These are phyloP conservation scores for Lordiphosa stackelbergi DNA, from an alignment of 1,140 invertebrate genomes.

Conservation along the genomic window DNA sequence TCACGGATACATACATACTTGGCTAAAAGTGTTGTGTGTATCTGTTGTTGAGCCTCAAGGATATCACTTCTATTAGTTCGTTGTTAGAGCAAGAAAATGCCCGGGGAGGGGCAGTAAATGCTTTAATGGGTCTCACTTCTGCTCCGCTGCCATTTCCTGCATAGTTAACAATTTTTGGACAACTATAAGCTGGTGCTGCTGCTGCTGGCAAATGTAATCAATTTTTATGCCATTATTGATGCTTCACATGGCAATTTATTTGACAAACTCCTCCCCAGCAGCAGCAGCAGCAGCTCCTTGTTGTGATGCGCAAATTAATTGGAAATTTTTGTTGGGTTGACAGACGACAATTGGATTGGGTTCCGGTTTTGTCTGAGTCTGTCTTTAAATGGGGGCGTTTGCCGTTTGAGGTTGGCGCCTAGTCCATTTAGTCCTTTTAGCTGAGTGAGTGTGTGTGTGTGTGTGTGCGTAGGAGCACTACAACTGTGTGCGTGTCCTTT, in stretches of 20 bases:
- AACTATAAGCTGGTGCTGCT: conserved; percentile 38
- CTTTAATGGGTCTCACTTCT: conserved; percentile 11
- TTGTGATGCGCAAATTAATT: conserved; percentile 64
- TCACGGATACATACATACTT: conserved; percentile 19
- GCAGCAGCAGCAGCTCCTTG: too few species aligned
- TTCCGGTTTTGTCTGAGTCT: conserved; percentile 50
- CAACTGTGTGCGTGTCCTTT: conserved; percentile 36
- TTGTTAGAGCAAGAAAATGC: conserved; percentile 41
- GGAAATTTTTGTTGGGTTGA: conserved; percentile 57
- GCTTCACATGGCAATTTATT: conserved; percentile 60
- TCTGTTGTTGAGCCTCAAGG: conserved; percentile 48
- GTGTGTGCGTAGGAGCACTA: conserved; percentile 4
- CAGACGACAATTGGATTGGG: conserved; percentile 36
- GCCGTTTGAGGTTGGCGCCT: conserved; percentile 50
- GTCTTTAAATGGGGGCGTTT: conserved; percentile 61
- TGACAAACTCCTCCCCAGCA: conserved; percentile 4
- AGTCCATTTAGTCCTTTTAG: conserved; percentile 8
- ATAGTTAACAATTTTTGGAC: conserved; percentile 32
- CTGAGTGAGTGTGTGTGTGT: conserved; percentile 2
- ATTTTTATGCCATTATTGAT: conserved; percentile 74
- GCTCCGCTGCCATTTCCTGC: conserved; percentile 45
- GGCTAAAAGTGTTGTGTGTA: conserved; percentile 17
- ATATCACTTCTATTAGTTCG: conserved; percentile 36
- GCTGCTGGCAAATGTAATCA: conserved; percentile 61
- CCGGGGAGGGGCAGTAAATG: conserved; percentile 6